Evolutionary conservation across 2,113 vertebrate genomes (phyloP), one percentile per base, ranked within the genome.

Genomic region (Dinomys branickii): DNA sequence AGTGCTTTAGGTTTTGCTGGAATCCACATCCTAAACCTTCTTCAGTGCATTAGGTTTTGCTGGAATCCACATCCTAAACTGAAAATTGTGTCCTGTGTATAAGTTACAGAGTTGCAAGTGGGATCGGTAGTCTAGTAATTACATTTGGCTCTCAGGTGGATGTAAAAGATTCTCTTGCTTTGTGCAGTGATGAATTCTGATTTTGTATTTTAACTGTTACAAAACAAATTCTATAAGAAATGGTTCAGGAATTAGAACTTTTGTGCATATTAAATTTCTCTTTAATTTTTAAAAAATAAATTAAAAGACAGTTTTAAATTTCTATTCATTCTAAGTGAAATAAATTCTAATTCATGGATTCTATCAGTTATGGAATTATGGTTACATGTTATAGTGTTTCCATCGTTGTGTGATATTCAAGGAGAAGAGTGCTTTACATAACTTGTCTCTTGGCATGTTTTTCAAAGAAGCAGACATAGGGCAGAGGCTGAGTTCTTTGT

Each of bases 41-140:
- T 95, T 89, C 14, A 50, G 1, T 85, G 17, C 91, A 94, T 61
- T 61, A 71, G 20, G 3, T 75, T 82, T 91, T 61, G n/a, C 2
- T 65, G 58, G 65, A 85, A 26, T 56, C 41, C 10, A 69, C 17
- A 80, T 61, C 52, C 56, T 88, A 50, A n/a, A 12, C 75, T 38
- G 7, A 77, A 98, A 95, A 87, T 95, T 93, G 87, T 82, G 61
- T 93, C 81, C 30, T 67, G 56, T 50, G 69, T 88, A 30, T 20
- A 97, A 95, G 56, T 28, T 71, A 63, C 77, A 80, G 84, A 47
- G 35, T 93, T 93, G 47, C 30, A 26, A 88, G 47, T 87, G 13
- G 26, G 69, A 98, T 98, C 88, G 88, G 95, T 94, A 93, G 83
- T 75, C 50, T 92, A 91, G 7, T 81, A 96, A 97, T 97, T 98